Evolutionary conservation across 2,797 vertebrate genomes (phyloP).

Genomic region (Thaleichthys pacificus): DNA sequence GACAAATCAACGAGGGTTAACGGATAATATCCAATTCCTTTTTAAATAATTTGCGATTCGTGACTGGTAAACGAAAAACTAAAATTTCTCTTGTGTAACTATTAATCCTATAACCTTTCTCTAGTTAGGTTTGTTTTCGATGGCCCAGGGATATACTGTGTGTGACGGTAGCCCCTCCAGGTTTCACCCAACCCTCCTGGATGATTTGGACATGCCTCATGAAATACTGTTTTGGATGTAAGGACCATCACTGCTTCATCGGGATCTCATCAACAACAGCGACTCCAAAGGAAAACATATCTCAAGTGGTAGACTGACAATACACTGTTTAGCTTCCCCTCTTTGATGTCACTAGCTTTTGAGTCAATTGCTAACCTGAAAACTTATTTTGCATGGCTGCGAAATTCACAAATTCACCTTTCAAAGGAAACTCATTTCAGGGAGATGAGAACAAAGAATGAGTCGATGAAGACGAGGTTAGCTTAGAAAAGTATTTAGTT

Average conservation of each 20-base stretch:
- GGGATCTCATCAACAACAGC: background rate
- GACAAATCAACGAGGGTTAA: too few relatives aligned
- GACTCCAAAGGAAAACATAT: background rate
- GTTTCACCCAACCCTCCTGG: background rate
- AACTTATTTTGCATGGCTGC: slow-evolving; percentile 13
- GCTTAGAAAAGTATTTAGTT: background rate
- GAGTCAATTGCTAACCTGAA: background rate
- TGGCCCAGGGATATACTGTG: too few relatives aligned
- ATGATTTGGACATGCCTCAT: background rate
- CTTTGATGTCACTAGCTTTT: background rate
- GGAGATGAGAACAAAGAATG: background rate
- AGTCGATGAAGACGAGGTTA: background rate
- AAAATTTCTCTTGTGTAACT: too few relatives aligned
- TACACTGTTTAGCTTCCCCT: background rate
- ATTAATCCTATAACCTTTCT: too few relatives aligned
- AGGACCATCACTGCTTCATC: background rate
- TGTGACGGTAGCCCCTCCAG: background rate
- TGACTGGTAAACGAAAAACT: too few relatives aligned
- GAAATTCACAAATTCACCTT: slow-evolving; percentile 3
- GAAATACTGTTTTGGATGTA: background rate
- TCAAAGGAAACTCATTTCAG: background rate
- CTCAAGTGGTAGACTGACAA: slow-evolving; percentile 5
- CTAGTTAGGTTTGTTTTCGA: too few relatives aligned
- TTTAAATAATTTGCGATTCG: too few relatives aligned
- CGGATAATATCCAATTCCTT: too few relatives aligned